Evolutionary conservation across 2,888 invertebrate genomes (phyloP).

Genomic region (Harmothoe impar): DNA sequence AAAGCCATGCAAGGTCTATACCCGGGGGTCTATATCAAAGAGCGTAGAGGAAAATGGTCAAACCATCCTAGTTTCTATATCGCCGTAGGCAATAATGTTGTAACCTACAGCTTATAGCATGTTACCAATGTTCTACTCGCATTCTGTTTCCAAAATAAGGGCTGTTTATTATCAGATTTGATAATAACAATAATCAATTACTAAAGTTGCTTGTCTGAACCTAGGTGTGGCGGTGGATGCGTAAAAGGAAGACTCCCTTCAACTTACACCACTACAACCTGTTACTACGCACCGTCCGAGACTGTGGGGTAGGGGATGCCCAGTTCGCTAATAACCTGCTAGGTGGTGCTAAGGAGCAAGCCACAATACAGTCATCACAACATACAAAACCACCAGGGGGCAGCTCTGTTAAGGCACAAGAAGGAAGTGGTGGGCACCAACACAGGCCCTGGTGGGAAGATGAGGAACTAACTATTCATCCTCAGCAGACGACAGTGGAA

Average conservation of each 20-base stretch:
- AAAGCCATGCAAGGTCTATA: too few relatives aligned
- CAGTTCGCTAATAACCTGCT: conserved; percentile 57
- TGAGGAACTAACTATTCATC: not conserved
- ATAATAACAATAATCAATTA: too few relatives aligned
- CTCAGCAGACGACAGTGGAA: not conserved
- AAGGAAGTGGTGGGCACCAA: not conserved
- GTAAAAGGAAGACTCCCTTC: conserved; percentile 87
- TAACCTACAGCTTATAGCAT: too few relatives aligned
- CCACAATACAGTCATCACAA: too few relatives aligned
- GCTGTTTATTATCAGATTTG: too few relatives aligned
- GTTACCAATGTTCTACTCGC: too few relatives aligned
- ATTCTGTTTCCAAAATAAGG: too few relatives aligned
- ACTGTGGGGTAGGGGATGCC: conserved; percentile 89
- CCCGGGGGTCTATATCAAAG: too few relatives aligned
- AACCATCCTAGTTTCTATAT: too few relatives aligned
- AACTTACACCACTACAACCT: conserved; percentile 91
- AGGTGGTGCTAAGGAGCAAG: not conserved
- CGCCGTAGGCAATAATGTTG: too few relatives aligned
- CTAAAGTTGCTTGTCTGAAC: too few relatives aligned
- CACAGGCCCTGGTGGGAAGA: conserved; percentile 6
- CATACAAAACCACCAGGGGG: conserved; percentile 1
- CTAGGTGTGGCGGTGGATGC: conserved; percentile 92
- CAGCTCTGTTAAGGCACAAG: not conserved
- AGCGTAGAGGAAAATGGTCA: too few relatives aligned
- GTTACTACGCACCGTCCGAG: conserved; percentile 90